These are phyloP conservation scores for Sebastes vulpes DNA, from an alignment of 2,797 vertebrate genomes.

Conservation along the genomic window DNA sequence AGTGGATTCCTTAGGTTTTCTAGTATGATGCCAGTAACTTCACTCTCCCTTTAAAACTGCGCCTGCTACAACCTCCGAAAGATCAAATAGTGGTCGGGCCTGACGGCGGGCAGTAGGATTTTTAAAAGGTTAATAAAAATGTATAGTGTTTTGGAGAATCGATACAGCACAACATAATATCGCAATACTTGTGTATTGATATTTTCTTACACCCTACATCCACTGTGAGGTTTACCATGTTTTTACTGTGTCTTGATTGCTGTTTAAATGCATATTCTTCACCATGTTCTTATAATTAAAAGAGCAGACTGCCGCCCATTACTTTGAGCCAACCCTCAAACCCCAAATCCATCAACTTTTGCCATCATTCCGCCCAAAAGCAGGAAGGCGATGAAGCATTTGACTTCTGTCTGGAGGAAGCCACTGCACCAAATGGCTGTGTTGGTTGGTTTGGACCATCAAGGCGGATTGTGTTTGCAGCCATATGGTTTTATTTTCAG, in stretches of 20 bases:
- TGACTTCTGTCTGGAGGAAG: constrained; percentile 62
- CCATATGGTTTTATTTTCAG: constrained; percentile 76
- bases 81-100: no score
- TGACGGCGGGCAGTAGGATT: no score
- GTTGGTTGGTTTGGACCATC: constrained; percentile 61
- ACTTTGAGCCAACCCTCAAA: constrained; percentile 15
- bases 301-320: constrained; percentile 3
- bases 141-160: no score
- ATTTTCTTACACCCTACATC: no score
- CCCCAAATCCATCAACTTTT: constrained; percentile 40
- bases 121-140: no score
- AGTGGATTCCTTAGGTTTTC: no score
- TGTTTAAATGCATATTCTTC: not conserved
- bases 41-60: no score
- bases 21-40: no score
- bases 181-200: no score
- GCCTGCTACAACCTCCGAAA: no score
- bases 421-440: constrained; percentile 41
- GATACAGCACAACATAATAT: no score
- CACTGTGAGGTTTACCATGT: not conserved
- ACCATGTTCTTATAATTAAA: not conserved
- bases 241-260: not conserved
- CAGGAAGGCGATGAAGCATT: constrained; percentile 56
- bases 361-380: constrained; percentile 27
- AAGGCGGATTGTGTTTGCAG: constrained; percentile 50